Evolutionary conservation across 2,797 vertebrate genomes (phyloP).

Genomic region (Sebastes nivosus): DNA sequence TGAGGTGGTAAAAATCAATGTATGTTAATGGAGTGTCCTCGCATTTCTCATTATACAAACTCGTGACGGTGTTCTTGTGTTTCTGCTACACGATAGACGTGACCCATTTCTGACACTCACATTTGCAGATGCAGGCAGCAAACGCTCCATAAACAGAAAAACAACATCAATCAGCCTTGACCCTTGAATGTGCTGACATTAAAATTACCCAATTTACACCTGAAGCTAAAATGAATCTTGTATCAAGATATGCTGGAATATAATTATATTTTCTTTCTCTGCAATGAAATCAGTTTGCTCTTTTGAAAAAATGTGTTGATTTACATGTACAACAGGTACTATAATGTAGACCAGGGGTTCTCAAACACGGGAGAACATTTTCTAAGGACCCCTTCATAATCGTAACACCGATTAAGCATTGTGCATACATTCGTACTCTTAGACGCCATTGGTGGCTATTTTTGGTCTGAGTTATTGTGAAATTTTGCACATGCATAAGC

Average conservation of each 20-base stretch:
- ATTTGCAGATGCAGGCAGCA: neutral
- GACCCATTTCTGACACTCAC: slow-evolving; percentile 52
- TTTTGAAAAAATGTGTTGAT: neutral
- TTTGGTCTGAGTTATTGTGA: neutral
- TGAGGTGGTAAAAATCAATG: neutral
- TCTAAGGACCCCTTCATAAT: too few species aligned
- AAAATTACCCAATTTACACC: slow-evolving; percentile 14
- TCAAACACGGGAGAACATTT: too few species aligned
- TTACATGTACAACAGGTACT: neutral
- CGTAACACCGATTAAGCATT: too few species aligned
- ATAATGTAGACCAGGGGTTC: neutral
- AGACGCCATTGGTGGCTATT: too few species aligned
- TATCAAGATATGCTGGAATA: neutral
- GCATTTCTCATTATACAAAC: neutral
- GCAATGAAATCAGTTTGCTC: neutral
- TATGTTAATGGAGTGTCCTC: neutral
- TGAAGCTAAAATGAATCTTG: neutral
- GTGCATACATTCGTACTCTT: too few species aligned
- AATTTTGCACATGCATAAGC: neutral
- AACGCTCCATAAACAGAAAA: slow-evolving; percentile 2
- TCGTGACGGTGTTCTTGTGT: slow-evolving; percentile 16
- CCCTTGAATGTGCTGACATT: neutral
- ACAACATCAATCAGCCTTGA: slow-evolving; percentile 18
- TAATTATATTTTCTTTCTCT: neutral
- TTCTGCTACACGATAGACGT: neutral